A percentile compares a stretch with the other conserved stretches of the same genome.
Evolutionary conservation across 2,888 invertebrate species (phyloP).

Genomic region (Gryllus longicercus): DNA sequence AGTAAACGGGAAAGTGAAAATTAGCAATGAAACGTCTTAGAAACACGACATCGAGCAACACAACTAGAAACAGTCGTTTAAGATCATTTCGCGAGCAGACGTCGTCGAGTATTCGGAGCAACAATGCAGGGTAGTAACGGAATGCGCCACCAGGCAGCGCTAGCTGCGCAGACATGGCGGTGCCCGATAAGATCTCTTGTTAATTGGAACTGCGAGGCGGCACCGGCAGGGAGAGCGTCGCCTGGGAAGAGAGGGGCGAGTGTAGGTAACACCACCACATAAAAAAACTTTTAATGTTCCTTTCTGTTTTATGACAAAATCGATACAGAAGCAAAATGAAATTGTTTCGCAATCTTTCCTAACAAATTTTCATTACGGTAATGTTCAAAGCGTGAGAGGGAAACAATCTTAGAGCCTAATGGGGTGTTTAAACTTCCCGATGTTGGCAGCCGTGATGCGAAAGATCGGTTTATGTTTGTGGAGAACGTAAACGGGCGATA

Average conservation of each 20-base stretch:
- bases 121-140: background rate
- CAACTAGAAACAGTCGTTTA: too few relatives aligned
- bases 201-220: slow-evolving; percentile 1
- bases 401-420: background rate
- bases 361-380: slow-evolving; percentile 8
- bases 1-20: too few relatives aligned
- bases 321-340: slow-evolving; percentile 17
- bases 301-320: slow-evolving; percentile 11
- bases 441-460: background rate
- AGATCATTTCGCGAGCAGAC: background rate
- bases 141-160: background rate
- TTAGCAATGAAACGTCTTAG: too few relatives aligned
- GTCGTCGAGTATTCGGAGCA: background rate
- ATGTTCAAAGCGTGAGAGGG: background rate
- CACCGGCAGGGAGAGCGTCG: background rate
- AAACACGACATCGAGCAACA: too few relatives aligned
- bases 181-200: background rate
- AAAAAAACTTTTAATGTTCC: background rate
- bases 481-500: background rate
- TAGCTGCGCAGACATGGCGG: background rate
- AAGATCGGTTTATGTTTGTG: background rate
- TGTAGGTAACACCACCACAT: background rate
- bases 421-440: background rate
- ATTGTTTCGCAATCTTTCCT: slow-evolving; percentile 10
- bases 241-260: background rate